Percentiles rank a stretch among this genome's conserved stretches.
phyloP scores from a whole-genome alignment of 2,888 invertebrate genomes.

The Sminthurinus aureus region DNA sequence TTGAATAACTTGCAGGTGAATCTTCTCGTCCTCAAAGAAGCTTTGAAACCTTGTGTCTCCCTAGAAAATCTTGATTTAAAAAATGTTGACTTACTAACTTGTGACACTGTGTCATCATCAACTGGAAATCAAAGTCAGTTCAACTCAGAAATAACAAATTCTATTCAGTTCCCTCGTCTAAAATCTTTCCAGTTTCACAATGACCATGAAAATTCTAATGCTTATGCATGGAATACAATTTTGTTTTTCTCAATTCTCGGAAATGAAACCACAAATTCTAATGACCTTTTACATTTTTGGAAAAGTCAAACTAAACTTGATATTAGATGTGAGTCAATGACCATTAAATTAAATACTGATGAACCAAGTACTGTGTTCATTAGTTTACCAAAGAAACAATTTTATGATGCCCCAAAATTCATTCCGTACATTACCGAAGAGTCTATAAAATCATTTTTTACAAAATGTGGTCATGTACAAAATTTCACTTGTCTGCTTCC shows the following conservation, averaged over 20 bases:
- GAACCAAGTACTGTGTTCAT: background rate
- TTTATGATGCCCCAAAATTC: constrained; percentile 24
- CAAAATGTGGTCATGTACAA: background rate
- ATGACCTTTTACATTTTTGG: constrained; percentile 12
- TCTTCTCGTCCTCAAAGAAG: background rate
- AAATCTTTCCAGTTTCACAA: constrained; percentile 4
- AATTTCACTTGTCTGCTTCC: constrained; percentile 22
- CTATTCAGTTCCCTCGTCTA: background rate
- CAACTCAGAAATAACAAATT: no score
- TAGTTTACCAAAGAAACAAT: constrained; percentile 23
- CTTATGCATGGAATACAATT: constrained; percentile 21
- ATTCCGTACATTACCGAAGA: constrained; percentile 5
- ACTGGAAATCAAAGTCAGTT: background rate
- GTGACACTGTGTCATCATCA: background rate
- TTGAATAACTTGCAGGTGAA: constrained; percentile 13
- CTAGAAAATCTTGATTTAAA: constrained; percentile 3
- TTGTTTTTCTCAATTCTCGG: constrained; percentile 25
- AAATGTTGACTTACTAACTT: constrained; percentile 7
- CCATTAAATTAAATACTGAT: background rate
- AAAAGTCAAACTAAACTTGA: constrained; percentile 1
- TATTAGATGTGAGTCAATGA: constrained; percentile 11
- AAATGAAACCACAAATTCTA: background rate
- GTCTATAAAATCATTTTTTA: constrained; percentile 11
- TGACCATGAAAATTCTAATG: constrained; percentile 7
- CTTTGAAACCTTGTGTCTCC: constrained; percentile 13